Percentiles rank a stretch among this genome's conserved stretches.
phyloP scores from a whole-genome alignment of 2,888 invertebrate genomes.

The Drosophila falleni region DNA sequence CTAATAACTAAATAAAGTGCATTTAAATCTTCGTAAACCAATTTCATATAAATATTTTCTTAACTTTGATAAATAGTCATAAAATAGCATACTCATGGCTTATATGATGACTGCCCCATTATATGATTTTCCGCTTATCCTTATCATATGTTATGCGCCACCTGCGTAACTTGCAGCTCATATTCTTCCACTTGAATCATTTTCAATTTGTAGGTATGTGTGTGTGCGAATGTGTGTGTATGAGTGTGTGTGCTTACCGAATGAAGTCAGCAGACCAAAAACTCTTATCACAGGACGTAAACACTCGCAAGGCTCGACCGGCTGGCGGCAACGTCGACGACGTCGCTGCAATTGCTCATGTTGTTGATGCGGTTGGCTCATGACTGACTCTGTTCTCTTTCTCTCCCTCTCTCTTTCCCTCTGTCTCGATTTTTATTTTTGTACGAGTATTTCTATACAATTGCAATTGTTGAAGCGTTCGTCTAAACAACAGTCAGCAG shows the following conservation, averaged over 20 bases:
- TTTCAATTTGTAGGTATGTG: conserved; percentile 14
- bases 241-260: conserved; percentile 80
- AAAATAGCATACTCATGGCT: conserved; percentile 35
- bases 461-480: conserved; percentile 8
- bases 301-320: conserved; percentile 84
- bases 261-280: conserved; percentile 84
- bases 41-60: not conserved
- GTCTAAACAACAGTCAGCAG: conserved; percentile 12
- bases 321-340: conserved; percentile 83
- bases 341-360: conserved; percentile 59
- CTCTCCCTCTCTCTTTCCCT: not conserved
- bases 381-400: conserved; percentile 20
- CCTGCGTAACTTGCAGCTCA: conserved; percentile 43
- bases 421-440: not conserved
- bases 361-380: conserved; percentile 70
- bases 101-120: conserved; percentile 5
- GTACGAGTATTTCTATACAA: not conserved
- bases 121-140: conserved; percentile 21
- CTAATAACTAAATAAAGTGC: not conserved
- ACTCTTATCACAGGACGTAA: conserved; percentile 84
- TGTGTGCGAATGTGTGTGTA: conserved; percentile 1
- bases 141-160: conserved; percentile 29
- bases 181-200: conserved; percentile 54
- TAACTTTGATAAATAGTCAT: not conserved
- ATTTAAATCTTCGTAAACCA: not conserved